Conservation (phyloP, 2,113 vertebrate genomes). For the Cyanoderma ruficeps region DNA sequence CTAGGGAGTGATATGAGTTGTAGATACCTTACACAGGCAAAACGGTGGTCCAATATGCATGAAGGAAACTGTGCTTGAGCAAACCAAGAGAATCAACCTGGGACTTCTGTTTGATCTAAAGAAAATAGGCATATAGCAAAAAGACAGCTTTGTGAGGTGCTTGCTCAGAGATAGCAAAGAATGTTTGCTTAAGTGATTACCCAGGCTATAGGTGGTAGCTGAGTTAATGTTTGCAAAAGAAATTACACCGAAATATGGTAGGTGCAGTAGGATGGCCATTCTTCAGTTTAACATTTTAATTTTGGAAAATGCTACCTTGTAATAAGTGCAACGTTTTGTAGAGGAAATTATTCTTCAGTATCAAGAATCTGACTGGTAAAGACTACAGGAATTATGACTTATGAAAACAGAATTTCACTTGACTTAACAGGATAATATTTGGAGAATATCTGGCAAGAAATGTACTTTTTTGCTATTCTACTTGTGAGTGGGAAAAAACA, state of each 20-base stretch:
- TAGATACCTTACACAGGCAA: background rate
- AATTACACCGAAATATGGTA: background rate
- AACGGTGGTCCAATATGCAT: background rate
- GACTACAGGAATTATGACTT: background rate
- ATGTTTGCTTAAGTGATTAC: background rate
- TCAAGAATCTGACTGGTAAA: background rate
- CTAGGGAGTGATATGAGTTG: background rate
- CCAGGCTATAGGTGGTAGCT: background rate
- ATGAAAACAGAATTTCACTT: background rate
- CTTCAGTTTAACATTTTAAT: background rate
- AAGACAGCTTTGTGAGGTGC: background rate
- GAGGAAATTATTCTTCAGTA: background rate
- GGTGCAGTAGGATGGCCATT: background rate
- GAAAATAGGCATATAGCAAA: background rate
- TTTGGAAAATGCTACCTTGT: background rate
- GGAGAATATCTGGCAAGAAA: background rate
- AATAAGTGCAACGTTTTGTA: background rate
- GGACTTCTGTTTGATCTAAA: background rate
- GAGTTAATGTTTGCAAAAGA: slow-evolving; percentile 38
- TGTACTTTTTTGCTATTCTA: background rate
- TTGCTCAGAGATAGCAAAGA: background rate
- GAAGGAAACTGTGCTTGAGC: background rate
- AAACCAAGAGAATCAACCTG: background rate
- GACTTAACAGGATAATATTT: background rate
- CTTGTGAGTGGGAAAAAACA: background rate